Percentiles rank a stretch among this genome's conserved stretches.
Evolutionary conservation across 64 coral and sea anemone genomes (phyloP).

Genomic region (Trachythela sp.): DNA sequence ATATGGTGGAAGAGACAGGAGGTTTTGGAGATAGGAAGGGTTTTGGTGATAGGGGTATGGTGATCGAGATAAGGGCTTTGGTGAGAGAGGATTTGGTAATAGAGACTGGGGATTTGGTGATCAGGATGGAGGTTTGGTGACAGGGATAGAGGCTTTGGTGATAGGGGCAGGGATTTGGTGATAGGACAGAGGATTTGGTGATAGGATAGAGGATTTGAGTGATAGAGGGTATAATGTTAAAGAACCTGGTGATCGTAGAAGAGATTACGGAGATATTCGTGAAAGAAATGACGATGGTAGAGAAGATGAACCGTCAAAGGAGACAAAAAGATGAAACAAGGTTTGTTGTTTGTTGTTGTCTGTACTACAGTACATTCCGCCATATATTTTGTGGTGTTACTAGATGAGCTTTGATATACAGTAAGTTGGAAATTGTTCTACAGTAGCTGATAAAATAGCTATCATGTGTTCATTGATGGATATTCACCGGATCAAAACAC

Average conservation of each 20-base stretch:
- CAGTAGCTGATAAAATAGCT: no score
- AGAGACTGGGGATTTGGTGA: slow-evolving; percentile 36
- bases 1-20: background rate
- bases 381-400: no score
- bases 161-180: background rate
- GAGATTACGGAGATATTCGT: background rate
- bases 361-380: no score
- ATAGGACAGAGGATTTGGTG: background rate
- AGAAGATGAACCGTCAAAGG: background rate
- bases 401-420: no score
- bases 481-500: no score
- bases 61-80: slow-evolving; percentile 23
- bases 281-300: background rate
- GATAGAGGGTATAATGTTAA: background rate
- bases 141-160: slow-evolving; percentile 23
- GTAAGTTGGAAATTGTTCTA: no score
- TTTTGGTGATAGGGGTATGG: slow-evolving; percentile 16
- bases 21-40: slow-evolving; percentile 3
- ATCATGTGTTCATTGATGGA: no score
- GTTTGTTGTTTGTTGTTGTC: background rate
- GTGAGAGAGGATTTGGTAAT: slow-evolving; percentile 17
- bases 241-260: background rate
- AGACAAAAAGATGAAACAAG: background rate
- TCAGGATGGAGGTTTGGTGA: slow-evolving; percentile 42
- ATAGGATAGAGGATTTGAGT: background rate